These are phyloP conservation scores for Parasteatoda tepidariorum DNA, from an alignment of 1,140 invertebrate genomes.

Conservation along the genomic window DNA sequence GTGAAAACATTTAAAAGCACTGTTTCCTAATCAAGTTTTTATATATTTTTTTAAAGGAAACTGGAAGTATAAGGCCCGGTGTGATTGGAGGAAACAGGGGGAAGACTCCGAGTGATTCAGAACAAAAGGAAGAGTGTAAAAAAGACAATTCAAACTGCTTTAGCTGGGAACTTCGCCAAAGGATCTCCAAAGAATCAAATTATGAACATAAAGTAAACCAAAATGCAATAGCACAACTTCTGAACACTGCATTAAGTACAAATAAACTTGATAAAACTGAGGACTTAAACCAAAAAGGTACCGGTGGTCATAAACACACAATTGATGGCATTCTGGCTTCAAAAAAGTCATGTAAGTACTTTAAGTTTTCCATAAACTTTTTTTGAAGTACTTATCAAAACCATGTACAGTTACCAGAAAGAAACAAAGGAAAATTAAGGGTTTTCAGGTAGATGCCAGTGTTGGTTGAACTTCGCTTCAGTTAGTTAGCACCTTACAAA, in stretches of 20 bases:
- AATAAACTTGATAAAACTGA: slow-evolving; percentile 5
- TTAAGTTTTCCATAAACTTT: not conserved
- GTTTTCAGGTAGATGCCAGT: too few relatives aligned
- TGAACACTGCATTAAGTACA: slow-evolving; percentile 82
- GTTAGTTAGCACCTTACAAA: too few relatives aligned
- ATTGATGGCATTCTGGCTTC: slow-evolving; percentile 64
- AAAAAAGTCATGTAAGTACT: slow-evolving; percentile 45
- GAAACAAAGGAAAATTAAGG: too few relatives aligned
- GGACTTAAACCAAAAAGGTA: not conserved
- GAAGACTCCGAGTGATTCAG: slow-evolving; percentile 80
- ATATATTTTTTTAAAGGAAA: slow-evolving; percentile 73
- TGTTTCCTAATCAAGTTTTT: too few relatives aligned
- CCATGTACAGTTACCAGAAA: too few relatives aligned
- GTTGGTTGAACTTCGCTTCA: too few relatives aligned
- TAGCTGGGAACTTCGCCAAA: slow-evolving; percentile 95
- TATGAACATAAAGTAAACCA: slow-evolving; percentile 63
- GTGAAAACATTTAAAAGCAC: too few relatives aligned
- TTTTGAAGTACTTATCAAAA: too few relatives aligned
- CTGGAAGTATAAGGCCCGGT: slow-evolving; percentile 88
- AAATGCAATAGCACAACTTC: slow-evolving; percentile 85
- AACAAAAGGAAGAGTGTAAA: slow-evolving; percentile 92
- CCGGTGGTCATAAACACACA: slow-evolving; percentile 61
- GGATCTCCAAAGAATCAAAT: slow-evolving; percentile 74
- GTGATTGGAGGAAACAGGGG: slow-evolving; percentile 77
- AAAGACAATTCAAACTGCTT: slow-evolving; percentile 93